Base-by-base conservation (phyloP, 2,888 invertebrate genomes). In the Gandaritis pyraliata region DNA sequence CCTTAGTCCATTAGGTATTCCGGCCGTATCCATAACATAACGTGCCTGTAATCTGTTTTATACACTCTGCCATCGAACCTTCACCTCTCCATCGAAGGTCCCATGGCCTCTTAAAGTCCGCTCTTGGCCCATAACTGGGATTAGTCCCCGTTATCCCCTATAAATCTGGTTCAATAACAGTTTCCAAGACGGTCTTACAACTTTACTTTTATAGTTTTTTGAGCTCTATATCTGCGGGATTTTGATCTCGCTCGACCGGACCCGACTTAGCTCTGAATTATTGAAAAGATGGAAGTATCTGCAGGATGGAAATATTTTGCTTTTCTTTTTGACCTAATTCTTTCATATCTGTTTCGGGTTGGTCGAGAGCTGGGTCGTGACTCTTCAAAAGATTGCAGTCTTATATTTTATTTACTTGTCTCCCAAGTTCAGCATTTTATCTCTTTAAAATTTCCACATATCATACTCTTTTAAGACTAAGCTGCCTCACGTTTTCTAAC, bases 161-260 rank as follows among this genome's bases (percentile, higher is more conserved):
- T 76, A 77, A 76, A 76, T 75, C 73, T 66, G 72, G 72, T 73
- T 73, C 76, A 76, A 77, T 77, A 74, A 77, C 71, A 70, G 72
- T 73, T 70, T 64, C 68, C 46, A 71, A 65, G 69, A 70, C 50
- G 70, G 65, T 64, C 73, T 70, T 74, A 73, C 74, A 76, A 68
- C 65, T 69, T 65, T 65, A 68, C 70, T 72, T 73, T 75, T 74
- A 77, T 77, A 77, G 77, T 76, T 75, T 75, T 75, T 71, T 68
- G 71, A 70, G 66, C 72, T 72, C 67, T 67, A 71, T 69, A 61
- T 71, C 70, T 68, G 64, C 55, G 64, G 68, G 71, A 64, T 71
- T 70, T 66, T 70, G 69, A 73, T 71, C 69, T 71, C 49, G 23
- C 69, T 71, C 49, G 23, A 55, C 51, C 36, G 63, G 57, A 64